Evolutionary conservation across 2,888 invertebrate species (phyloP).

Genomic region (Macropis europaea): DNA sequence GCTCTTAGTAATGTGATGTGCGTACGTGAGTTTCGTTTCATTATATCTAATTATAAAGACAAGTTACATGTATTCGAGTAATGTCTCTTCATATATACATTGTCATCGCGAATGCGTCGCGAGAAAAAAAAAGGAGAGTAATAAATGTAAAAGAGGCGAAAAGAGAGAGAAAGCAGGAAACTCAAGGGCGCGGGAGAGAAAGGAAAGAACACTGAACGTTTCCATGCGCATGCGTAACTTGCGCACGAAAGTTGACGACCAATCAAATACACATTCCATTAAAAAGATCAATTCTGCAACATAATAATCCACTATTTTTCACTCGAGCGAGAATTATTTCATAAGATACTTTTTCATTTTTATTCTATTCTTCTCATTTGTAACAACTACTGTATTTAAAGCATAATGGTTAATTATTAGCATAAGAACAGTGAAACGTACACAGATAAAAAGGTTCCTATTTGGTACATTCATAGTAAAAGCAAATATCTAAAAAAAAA

Average conservation of each 20-base stretch:
- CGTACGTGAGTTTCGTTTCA: slow-evolving; percentile 56
- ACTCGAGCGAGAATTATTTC: slow-evolving; percentile 21
- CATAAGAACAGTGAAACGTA: slow-evolving; percentile 29
- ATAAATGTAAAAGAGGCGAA: slow-evolving; percentile 2
- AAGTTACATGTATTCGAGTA: slow-evolving; percentile 40
- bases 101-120: slow-evolving; percentile 16
- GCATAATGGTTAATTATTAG: slow-evolving; percentile 12
- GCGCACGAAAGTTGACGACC: slow-evolving; percentile 46
- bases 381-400: neutral
- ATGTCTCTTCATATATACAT: slow-evolving; percentile 38
- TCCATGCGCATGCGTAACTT: slow-evolving; percentile 32
- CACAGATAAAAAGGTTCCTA: slow-evolving; percentile 47
- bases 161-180: neutral
- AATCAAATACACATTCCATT: slow-evolving; percentile 59
- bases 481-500: neutral
- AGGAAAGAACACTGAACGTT: slow-evolving; percentile 1
- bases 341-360: slow-evolving; percentile 6
- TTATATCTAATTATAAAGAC: slow-evolving; percentile 44
- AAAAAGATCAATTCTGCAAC: slow-evolving; percentile 42
- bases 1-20: slow-evolving; percentile 69
- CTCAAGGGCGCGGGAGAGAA: slow-evolving; percentile 3
- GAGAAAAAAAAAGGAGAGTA: neutral
- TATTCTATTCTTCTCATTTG: slow-evolving; percentile 24
- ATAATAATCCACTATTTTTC: slow-evolving; percentile 37
- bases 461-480: slow-evolving; percentile 16